Evolutionary conservation across 2,113 vertebrate species (phyloP).

Genomic region (Hippocampus comes): DNA sequence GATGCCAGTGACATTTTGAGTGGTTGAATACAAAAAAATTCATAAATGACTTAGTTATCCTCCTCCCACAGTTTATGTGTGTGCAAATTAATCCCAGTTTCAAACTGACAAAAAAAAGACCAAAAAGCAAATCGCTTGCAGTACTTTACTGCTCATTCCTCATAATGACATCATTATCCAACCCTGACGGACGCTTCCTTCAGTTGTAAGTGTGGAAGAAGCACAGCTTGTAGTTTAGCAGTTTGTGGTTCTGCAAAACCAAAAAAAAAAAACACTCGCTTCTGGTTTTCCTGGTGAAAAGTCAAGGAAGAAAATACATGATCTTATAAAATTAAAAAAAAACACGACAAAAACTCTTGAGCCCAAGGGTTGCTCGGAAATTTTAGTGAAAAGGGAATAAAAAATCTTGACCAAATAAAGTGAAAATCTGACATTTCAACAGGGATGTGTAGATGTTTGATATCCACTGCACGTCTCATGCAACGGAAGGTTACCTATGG

Average conservation of each 20-base stretch:
- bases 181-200: conserved; percentile 1
- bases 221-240: neutral
- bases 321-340: neutral
- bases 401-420: too few species aligned
- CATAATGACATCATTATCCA: conserved; percentile 32
- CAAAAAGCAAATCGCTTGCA: conserved; percentile 18
- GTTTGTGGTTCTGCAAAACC: neutral
- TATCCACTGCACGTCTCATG: neutral
- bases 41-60: too few species aligned
- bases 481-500: neutral
- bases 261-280: neutral
- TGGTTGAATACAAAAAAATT: too few species aligned
- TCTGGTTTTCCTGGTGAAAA: neutral
- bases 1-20: too few species aligned
- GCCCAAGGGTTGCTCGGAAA: neutral
- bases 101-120: neutral
- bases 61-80: too few species aligned
- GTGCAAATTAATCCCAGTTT: too few species aligned
- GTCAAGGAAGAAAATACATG: neutral
- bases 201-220: neutral
- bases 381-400: too few species aligned
- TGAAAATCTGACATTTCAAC: too few species aligned
- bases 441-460: neutral
- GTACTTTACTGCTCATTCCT: conserved; percentile 23
- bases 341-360: neutral